Evolutionary conservation across 2,888 invertebrate species (phyloP).

Genomic region (Colostygia pectinataria): DNA sequence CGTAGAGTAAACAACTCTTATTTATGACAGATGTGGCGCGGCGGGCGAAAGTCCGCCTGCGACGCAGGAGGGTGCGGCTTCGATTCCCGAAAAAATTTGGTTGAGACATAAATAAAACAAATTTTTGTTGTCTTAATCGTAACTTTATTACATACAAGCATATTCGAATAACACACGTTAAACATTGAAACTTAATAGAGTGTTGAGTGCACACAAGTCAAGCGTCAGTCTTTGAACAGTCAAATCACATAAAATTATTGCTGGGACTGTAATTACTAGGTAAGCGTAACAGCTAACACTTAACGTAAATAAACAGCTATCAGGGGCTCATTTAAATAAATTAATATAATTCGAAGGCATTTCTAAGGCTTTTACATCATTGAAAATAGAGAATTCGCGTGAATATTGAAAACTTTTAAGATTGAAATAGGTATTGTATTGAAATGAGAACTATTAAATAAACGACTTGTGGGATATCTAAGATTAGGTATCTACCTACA

Average conservation of each 20-base stretch:
- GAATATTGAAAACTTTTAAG: constrained; percentile 11
- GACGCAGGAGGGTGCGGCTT: too few relatives aligned
- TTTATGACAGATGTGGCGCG: too few relatives aligned
- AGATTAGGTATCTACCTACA: constrained; percentile 44
- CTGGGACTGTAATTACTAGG: constrained; percentile 56
- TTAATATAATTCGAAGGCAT: constrained; percentile 19
- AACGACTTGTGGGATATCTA: constrained; percentile 17
- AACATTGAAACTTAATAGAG: constrained; percentile 45
- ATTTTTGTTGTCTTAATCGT: constrained; percentile 24
- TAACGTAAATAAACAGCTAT: constrained; percentile 13
- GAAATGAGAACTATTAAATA: constrained; percentile 8
- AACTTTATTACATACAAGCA: constrained; percentile 37
- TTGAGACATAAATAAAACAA: constrained; percentile 15
- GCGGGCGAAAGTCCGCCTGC: too few relatives aligned
- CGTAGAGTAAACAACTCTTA: too few relatives aligned
- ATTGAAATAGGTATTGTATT: constrained; percentile 13
- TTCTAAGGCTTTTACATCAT: constrained; percentile 30
- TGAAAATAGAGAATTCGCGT: constrained; percentile 19
- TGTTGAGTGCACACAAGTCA: constrained; percentile 64
- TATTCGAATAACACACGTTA: constrained; percentile 38
- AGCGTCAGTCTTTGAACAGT: constrained; percentile 76
- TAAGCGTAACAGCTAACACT: constrained; percentile 25
- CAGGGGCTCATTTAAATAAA: not conserved
- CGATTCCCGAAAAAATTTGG: too few relatives aligned
- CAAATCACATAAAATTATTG: constrained; percentile 77